Base-by-base conservation (phyloP, 37 sponge, comb jelly and placozoan genomes). In the Trichoplax adhaerens region DNA sequence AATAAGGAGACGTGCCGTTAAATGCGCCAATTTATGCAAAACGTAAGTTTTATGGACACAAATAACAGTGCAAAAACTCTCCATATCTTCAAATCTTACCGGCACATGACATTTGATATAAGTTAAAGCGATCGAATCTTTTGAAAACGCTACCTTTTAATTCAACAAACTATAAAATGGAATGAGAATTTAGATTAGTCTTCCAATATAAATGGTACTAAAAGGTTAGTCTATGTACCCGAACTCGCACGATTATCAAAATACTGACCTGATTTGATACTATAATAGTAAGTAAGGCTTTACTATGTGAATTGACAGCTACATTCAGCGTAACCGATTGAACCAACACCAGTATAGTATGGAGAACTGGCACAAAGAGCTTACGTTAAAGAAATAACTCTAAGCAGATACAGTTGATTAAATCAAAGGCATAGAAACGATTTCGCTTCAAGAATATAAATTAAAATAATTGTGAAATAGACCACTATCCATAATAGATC, bases 71-170 rank as follows among this genome's bases (percentile, higher is more conserved):
- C 29, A 29, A 29, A 29, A 29, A 29, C 29, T 29, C 29, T 29
- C 29, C 29, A 29, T 29, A 29, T 29, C 29, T 29, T 29, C 29
- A 29, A 29, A 29, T 29, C 29, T 29, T 29, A 29, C 29, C 29
- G 29, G 29, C 29, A 29, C 91, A 91, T 0, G 83, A 77, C 70
- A 96, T 81, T 70, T 96, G 98, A 65, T 87, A 96, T 50, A 93
- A 78, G 69, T 96, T 96, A 67, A 78, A 81, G 0, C 54, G 78
- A 6, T 87, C 93, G 75, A 88, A 96, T 69, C 87, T 91, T 75
- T 88, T 96, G 76, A 96, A 96, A 5, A 92, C 94, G 70, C 78
- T 85, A 56, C 88, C 85, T 64, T 96, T 96, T 68, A 96, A 77
- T 74, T 96, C 98, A 59, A 96, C 94, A 84, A 88, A 96, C 79